Percentiles rank a stretch among this genome's conserved stretches.
These are phyloP conservation scores for Lutra lutra DNA, from an alignment of 2,797 vertebrate genomes.

Conservation along the genomic window DNA sequence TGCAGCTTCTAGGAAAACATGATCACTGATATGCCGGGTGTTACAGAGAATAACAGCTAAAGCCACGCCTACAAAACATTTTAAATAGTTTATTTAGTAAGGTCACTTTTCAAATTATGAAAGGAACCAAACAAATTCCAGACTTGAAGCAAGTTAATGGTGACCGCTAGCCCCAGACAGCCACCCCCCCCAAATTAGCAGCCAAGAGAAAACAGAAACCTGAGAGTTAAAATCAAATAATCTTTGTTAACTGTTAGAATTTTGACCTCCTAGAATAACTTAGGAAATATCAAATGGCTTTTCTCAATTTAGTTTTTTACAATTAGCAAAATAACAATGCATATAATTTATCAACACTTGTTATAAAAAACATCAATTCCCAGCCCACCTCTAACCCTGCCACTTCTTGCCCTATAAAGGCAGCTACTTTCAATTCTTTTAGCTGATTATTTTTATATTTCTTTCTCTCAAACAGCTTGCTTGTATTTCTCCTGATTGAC, in stretches of 20 bases:
- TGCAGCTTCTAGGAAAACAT: slow-evolving; percentile 96
- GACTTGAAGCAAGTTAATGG: slow-evolving; percentile 23
- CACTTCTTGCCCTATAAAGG: not conserved
- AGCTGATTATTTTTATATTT: not conserved
- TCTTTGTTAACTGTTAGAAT: not conserved
- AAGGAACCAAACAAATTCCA: slow-evolving; percentile 36
- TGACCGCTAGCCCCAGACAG: not conserved
- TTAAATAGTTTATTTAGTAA: slow-evolving; percentile 51
- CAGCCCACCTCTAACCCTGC: not conserved
- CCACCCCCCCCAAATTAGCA: not conserved
- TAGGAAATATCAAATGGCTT: slow-evolving; percentile 23
- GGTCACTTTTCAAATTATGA: not conserved
- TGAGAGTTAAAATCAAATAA: not conserved
- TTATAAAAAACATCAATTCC: not conserved
- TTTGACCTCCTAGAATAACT: slow-evolving; percentile 7
- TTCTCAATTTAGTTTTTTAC: slow-evolving; percentile 26
- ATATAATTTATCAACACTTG: not conserved
- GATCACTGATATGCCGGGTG: slow-evolving; percentile 96
- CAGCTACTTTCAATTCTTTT: not conserved
- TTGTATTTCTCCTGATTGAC: not conserved
- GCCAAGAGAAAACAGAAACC: slow-evolving; percentile 42
- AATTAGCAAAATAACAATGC: slow-evolving; percentile 21
- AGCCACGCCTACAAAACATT: slow-evolving; percentile 91
- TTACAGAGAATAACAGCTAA: slow-evolving; percentile 96
- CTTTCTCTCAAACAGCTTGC: not conserved